Base-by-base conservation (phyloP, 2,888 invertebrate species). In the Brenthis hecate region DNA sequence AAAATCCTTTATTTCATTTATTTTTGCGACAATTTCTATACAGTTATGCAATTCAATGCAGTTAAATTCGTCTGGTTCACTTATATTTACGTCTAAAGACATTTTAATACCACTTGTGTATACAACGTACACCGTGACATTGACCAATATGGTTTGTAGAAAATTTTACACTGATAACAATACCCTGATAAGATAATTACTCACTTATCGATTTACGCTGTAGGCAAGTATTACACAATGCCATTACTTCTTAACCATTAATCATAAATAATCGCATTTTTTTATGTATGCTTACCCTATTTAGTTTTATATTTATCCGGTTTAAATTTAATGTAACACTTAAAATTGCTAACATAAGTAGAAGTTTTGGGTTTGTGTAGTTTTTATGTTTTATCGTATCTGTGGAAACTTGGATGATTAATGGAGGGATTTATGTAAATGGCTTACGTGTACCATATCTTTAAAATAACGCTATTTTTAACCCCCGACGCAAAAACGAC, bases 61-160 rank as follows among this genome's bases (percentile, higher is more conserved):
- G 32, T 90, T 88, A 70, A 91, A 91, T 66, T 91, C 91, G 51
- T 90, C 91, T 2, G 89, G 88, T 79, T 92, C 91, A 81, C 89
- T 89, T 61, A 89, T 79, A 74, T 91, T 88, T n/a, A 92, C 91
- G 74, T 92, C 89, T 72, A 92, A 77, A 78, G 91, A 92, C 91
- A 92, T 91, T 76, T 76, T 84, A 19, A 56, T 69, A 23, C 8
- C 32, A 48, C 51, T 56, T 32, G 53, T 48, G 3, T 36, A 50
- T 63, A 43, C 23, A 60, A 62, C n/a, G 50, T 63, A 43, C 23
- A 60, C 66, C 23, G 61, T 63, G 53, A 54, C 50, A 53, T 50
- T 64, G 54, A 66, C 43, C 67, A 16, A 63, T 66, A 56, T 56
- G 36, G 65, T 53, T 65, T 36, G 14, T 65, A 55, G 8, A 11